Conservation (phyloP, 1,140 invertebrate genomes). For the Cyrtorhinus lividipennis region DNA sequence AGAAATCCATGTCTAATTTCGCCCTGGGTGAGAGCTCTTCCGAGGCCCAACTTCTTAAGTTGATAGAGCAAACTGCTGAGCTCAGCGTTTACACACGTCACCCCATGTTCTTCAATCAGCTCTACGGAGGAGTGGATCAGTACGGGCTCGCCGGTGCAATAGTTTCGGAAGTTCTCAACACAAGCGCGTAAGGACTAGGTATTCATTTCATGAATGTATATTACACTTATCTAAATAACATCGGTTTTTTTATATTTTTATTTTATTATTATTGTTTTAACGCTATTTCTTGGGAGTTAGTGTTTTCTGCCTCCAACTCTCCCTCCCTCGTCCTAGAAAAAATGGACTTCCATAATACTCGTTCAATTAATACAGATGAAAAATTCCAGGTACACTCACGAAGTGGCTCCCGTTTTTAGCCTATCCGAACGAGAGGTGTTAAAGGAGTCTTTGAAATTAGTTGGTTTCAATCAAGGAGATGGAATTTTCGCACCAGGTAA, state of each 20-base stretch:
- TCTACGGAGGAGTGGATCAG: conserved; percentile 55
- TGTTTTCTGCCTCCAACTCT: no score
- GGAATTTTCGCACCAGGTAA: conserved; percentile 52
- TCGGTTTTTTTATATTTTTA: neutral
- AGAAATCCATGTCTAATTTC: conserved; percentile 34
- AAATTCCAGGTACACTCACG: conserved; percentile 58
- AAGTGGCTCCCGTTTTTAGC: conserved; percentile 61
- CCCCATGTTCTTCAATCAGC: conserved; percentile 57
- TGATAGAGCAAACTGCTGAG: conserved; percentile 41
- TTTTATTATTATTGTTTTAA: no score
- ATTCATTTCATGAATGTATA: no score
- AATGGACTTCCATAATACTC: no score
- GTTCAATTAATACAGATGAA: no score
- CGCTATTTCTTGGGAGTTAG: no score
- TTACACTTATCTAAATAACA: no score
- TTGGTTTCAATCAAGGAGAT: conserved; percentile 54
- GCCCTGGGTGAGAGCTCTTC: conserved; percentile 33
- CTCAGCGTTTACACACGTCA: conserved; percentile 60
- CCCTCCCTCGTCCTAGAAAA: no score
- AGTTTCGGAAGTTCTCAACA: conserved; percentile 60
- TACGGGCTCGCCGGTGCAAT: conserved; percentile 58
- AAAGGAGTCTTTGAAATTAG: conserved; percentile 39
- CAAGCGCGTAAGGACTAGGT: conserved; percentile 64
- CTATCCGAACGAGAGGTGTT: conserved; percentile 51
- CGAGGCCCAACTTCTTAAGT: conserved; percentile 36